phyloP scores from a whole-genome alignment of 37 sponge, comb jelly and placozoan genomes.

The Hexactinellida sp. region DNA sequence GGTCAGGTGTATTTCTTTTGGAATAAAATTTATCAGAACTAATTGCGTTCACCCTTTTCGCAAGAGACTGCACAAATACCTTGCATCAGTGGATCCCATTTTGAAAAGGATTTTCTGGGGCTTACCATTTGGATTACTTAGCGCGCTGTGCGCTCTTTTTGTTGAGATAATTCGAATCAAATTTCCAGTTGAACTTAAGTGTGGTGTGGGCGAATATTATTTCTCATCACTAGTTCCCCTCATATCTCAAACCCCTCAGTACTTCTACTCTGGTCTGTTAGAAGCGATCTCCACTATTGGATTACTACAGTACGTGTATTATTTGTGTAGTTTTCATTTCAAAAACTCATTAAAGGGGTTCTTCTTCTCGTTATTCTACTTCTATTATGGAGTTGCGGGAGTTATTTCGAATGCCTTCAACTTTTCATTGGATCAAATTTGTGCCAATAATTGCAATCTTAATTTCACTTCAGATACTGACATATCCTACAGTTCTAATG shows the following conservation, averaged over 20 bases:
- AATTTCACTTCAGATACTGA: not conserved
- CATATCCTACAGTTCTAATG: not conserved
- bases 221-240: not conserved
- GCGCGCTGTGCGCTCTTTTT: not conserved
- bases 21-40: not conserved
- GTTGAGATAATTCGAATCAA: not conserved
- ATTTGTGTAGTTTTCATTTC: not conserved
- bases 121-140: not conserved
- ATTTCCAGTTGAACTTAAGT: not conserved
- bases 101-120: slow-evolving; percentile 6
- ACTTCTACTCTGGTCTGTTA: not conserved
- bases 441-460: not conserved
- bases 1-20: not conserved
- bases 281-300: not conserved
- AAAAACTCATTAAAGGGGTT: not conserved
- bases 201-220: not conserved
- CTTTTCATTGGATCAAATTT: not conserved
- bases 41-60: not conserved
- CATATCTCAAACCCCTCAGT: not conserved
- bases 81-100: not conserved
- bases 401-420: not conserved
- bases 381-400: not conserved
- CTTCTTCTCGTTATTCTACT: not conserved
- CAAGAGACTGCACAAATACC: not conserved
- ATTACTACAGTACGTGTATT: not conserved